Base-by-base conservation (phyloP, 2,113 vertebrate genomes). In the Oncorhynchus kisutch region DNA sequence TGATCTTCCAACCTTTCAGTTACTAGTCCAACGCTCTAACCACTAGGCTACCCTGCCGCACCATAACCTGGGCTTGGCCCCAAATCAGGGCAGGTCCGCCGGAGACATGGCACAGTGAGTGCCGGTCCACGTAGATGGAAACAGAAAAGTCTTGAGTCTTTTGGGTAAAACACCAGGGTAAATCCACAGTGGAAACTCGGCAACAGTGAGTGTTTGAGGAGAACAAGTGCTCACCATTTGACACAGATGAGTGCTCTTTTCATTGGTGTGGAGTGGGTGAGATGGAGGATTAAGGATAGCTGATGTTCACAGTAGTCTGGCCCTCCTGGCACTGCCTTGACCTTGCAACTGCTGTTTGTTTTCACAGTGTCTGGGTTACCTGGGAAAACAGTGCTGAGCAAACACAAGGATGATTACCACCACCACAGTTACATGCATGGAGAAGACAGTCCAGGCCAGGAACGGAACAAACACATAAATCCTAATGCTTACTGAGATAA, bases 401-500 rank as follows among this genome's bases (percentile, higher is more conserved):
- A 81, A 73, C 82, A 25, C 78, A 83, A 77, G 81, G 89, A 70
- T 84, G 82, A 88, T 83, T 49, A 75, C 72, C 78, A 27, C 74
- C 31, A 14, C 73, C 78, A 64, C 39, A 11, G 13, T 34, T 31
- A 78, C 82, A 74, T 73, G 76, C 78, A 66, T 72, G 62, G 80
- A 78, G 81, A 85, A 86, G 78, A 82, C 84, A 76, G 80, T 76
- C 2, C 66, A 22, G 65, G 72, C 75, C 65, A 3, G 71, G 74
- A 78, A 81, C 20, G 3, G 22, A 31, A 70, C 67, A 77, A 82
- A 31, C 85, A 13, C 2, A 45, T 45, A 45, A 9, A 45, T 45
- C 39, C 24, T 89, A 79, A 86, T 85, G 87, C 85, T 62, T 11
- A 78, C 75, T 78, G 82, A 85, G 81, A 89, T 79, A 90, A 88